Evolutionary conservation across 1,140 invertebrate species (phyloP), one percentile per base, ranked within the genome.

Genomic region (Hylaeus anthracinus): DNA sequence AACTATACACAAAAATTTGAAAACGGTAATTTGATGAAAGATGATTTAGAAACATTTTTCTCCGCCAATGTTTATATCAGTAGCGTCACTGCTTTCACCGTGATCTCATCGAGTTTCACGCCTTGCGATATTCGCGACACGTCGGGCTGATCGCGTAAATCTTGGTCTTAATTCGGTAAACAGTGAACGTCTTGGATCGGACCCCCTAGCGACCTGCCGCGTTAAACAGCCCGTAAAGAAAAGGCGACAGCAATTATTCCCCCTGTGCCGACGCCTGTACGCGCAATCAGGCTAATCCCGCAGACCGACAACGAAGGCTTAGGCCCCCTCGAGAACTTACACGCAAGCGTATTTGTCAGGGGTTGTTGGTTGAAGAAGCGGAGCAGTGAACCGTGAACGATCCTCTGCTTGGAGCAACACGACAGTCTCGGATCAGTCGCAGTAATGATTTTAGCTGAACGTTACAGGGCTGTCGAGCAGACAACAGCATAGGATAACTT

Each of bases 221-320:
- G 76, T 84, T 88, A 87, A 89, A 86, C 83, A 88, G 87, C 74
- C 80, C 83, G 86, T 85, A 84, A 89, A 85, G 81, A 74, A 81
- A 60, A 72, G 78, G 69, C 77, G 72, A 76, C 64, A 43, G 82
- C 48, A 84, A 81, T 80, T 75, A 80, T 85, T 80, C 83, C 83
- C 79, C 82, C 72, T 53, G 65, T 73, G 75, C 45, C 41, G 79
- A 84, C 84, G 71, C 60, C 26, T 72, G 79, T 73, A 72, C 70
- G 71, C 58, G 75, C 71, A 71, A 85, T 89, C 56, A 73, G 80
- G 82, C 83, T 86, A 89, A 83, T 80, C 81, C 70, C 55, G 74
- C 73, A 65, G 79, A 84, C 63, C 65, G 67, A 79, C 66, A 66
- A 58, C 39, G 82, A 81, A 66, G 63, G 63, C 58, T 77, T 65